A percentile compares a stretch with the other conserved stretches of the same genome.
phyloP scores from a whole-genome alignment of 1,140 invertebrate species.

The Thalassaphorura encarpata region DNA sequence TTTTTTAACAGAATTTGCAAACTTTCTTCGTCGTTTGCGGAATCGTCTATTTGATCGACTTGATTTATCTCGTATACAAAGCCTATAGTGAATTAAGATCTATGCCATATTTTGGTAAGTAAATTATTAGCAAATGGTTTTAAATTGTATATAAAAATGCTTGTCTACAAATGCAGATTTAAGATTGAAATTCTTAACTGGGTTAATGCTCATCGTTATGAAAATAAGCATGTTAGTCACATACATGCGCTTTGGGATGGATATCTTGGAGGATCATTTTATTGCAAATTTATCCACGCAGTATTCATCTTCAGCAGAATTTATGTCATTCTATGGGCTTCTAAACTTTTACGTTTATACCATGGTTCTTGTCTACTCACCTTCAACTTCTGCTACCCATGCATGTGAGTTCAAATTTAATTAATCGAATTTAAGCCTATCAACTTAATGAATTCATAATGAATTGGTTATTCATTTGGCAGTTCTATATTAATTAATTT shows the following conservation, averaged over 20 bases:
- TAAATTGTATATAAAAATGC: not conserved
- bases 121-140: conserved; percentile 4
- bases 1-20: conserved; percentile 72
- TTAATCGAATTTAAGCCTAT: conserved; percentile 46
- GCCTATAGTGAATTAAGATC: conserved; percentile 88
- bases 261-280: conserved; percentile 85
- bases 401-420: no score
- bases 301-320: conserved; percentile 82
- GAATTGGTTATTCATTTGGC: no score
- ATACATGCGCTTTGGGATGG: conserved; percentile 71
- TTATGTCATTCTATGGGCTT: conserved; percentile 90
- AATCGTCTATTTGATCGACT: conserved; percentile 72
- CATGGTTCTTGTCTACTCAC: conserved; percentile 91
- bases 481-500: not conserved
- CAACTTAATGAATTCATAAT: not conserved
- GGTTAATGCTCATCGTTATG: conserved; percentile 72
- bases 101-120: conserved; percentile 93
- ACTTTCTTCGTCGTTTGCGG: conserved; percentile 78
- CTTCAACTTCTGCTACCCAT: conserved; percentile 65
- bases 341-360: conserved; percentile 89
- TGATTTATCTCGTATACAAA: conserved; percentile 69
- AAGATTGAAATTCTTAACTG: conserved; percentile 78
- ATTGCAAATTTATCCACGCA: conserved; percentile 73
- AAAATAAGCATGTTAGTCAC: conserved; percentile 67
- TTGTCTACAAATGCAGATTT: conserved; percentile 53